A percentile compares a stretch with the other conserved stretches of the same genome.
Evolutionary conservation across 2,797 vertebrate species (phyloP).

Genomic region (Euthynnus affinis): DNA sequence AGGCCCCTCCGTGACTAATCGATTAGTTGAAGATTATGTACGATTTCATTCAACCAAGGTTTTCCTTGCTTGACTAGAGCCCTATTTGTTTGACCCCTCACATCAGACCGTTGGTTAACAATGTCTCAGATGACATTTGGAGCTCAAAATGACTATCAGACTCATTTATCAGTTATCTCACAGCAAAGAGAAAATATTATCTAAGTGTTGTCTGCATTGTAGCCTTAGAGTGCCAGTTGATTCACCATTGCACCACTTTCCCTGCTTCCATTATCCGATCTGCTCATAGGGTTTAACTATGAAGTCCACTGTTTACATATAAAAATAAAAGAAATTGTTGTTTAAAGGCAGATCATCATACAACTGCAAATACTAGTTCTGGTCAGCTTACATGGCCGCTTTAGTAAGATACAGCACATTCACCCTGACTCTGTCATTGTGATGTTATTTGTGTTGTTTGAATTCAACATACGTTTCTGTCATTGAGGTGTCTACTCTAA

Average conservation of each 20-base stretch:
- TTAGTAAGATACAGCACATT: neutral
- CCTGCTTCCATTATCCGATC: neutral
- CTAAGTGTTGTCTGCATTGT: neutral
- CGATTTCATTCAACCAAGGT: no score
- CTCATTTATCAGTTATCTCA: neutral
- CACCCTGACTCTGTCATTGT: neutral
- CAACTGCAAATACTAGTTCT: neutral
- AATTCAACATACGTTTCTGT: neutral
- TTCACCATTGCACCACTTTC: neutral
- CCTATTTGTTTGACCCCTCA: neutral
- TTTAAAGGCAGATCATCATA: no score
- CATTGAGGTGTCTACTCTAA: neutral
- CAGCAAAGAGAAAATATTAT: neutral
- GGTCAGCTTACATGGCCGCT: neutral
- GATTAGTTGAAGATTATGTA: no score
- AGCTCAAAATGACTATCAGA: neutral
- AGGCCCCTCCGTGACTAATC: no score
- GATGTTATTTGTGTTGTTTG: neutral
- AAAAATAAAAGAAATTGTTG: neutral
- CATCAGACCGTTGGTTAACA: no score
- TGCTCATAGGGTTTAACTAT: neutral
- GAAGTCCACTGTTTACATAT: neutral
- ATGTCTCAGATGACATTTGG: no score
- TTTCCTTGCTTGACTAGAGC: no score
- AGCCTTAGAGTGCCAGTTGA: neutral